Percentiles rank a stretch among this genome's conserved stretches.
These are phyloP conservation scores for Pachyramphus minor DNA, from an alignment of 2,113 vertebrate species.

Conservation along the genomic window DNA sequence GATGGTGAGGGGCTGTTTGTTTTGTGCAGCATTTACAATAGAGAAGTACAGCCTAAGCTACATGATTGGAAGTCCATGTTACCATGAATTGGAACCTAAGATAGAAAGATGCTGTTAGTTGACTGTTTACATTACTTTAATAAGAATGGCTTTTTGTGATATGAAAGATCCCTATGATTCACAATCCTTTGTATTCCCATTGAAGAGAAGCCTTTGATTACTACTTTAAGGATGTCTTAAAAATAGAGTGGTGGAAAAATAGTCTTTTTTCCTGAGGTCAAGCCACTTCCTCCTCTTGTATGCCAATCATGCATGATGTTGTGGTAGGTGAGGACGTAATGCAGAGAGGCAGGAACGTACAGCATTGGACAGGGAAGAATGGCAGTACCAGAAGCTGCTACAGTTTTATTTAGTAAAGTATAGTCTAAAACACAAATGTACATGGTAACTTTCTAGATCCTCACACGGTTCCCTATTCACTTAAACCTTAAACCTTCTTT, in stretches of 20 bases:
- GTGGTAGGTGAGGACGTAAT: neutral
- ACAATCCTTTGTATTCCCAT: neutral
- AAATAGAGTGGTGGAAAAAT: neutral
- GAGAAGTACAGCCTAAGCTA: neutral
- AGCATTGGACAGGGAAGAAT: neutral
- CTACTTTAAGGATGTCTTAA: neutral
- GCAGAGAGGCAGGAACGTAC: neutral
- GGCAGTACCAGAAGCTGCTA: neutral
- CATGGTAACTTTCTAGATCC: neutral
- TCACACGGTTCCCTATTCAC: neutral
- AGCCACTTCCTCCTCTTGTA: neutral
- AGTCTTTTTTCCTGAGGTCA: neutral
- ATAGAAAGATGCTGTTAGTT: neutral
- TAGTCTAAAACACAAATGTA: neutral
- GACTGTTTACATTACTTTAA: neutral
- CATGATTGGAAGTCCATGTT: neutral
- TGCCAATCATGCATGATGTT: accelerated
- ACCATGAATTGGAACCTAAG: neutral
- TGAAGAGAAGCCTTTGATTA: neutral
- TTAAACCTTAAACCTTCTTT: neutral
- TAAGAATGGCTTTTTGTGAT: neutral
- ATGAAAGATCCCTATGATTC: accelerated
- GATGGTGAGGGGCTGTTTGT: neutral
- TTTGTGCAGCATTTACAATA: neutral
- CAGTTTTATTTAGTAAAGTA: neutral